Percentiles rank a stretch among this genome's conserved stretches.
These are phyloP conservation scores for Chamaea fasciata DNA, from an alignment of 2,113 vertebrate genomes.

Conservation along the genomic window DNA sequence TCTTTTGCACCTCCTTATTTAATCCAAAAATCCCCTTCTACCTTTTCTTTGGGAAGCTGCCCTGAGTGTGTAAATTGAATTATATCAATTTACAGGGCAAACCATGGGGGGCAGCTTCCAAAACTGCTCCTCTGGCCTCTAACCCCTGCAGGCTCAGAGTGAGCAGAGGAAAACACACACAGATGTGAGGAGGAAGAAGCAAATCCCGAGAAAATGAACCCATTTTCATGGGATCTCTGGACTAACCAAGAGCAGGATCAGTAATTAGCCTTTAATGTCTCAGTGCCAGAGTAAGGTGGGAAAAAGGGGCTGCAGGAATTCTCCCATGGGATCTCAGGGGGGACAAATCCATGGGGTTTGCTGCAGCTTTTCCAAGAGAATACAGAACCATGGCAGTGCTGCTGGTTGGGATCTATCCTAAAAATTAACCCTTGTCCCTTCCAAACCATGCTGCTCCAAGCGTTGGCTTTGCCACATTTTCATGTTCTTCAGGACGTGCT, in stretches of 20 bases:
- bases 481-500: fast-evolving
- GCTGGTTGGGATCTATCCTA: not conserved
- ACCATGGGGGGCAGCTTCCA: not conserved
- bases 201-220: not conserved
- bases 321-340: not conserved
- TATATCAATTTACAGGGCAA: not conserved
- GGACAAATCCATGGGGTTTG: not conserved
- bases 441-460: fast-evolving
- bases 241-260: not conserved
- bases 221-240: not conserved
- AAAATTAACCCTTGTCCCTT: not conserved
- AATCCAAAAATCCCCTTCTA: not conserved
- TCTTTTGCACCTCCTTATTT: not conserved
- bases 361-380: not conserved
- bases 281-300: fast-evolving
- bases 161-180: not conserved
- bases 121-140: too few species aligned
- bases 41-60: not conserved
- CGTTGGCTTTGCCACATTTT: not conserved
- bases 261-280: not conserved
- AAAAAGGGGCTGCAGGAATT: not conserved
- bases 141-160: not conserved
- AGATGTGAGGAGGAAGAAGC: not conserved
- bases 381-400: fast-evolving
- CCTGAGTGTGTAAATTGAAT: not conserved